phyloP scores from a whole-genome alignment of 2,113 vertebrate genomes.

The Cyanoliseus patagonus region DNA sequence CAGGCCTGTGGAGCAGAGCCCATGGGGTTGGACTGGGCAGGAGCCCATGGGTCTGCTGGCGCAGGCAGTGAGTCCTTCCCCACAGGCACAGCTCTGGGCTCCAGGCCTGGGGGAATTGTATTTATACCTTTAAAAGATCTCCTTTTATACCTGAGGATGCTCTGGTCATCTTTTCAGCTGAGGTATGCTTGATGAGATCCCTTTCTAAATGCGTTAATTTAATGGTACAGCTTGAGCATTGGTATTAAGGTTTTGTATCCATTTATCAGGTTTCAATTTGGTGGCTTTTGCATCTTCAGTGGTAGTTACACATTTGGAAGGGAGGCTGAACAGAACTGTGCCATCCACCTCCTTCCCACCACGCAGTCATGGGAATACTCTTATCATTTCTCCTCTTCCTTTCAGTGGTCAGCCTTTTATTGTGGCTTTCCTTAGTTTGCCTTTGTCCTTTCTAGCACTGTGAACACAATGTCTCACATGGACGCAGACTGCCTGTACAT shows the following conservation, averaged over 20 bases:
- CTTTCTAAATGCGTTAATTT: neutral
- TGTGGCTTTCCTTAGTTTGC: neutral
- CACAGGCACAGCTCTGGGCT: neutral
- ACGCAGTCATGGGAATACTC: neutral
- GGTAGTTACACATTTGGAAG: neutral
- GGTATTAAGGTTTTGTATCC: neutral
- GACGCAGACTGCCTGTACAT: neutral
- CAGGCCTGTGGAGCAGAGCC: neutral
- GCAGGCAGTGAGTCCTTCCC: neutral
- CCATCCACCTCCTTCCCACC: neutral
- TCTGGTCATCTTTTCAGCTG: neutral
- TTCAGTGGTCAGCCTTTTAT: neutral
- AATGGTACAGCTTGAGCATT: neutral
- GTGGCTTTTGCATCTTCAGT: neutral
- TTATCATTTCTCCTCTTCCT: neutral
- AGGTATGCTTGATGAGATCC: neutral
- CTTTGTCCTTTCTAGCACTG: neutral
- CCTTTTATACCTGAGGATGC: neutral
- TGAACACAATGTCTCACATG: accelerated
- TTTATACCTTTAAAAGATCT: neutral
- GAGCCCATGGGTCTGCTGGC: neutral
- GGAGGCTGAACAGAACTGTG: neutral
- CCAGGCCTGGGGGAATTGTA: neutral
- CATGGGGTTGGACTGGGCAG: neutral
- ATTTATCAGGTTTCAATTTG: neutral